Percentiles rank a stretch among this genome's conserved stretches.
Conservation (phyloP, 2,113 vertebrate species). For the Scomber colias region DNA sequence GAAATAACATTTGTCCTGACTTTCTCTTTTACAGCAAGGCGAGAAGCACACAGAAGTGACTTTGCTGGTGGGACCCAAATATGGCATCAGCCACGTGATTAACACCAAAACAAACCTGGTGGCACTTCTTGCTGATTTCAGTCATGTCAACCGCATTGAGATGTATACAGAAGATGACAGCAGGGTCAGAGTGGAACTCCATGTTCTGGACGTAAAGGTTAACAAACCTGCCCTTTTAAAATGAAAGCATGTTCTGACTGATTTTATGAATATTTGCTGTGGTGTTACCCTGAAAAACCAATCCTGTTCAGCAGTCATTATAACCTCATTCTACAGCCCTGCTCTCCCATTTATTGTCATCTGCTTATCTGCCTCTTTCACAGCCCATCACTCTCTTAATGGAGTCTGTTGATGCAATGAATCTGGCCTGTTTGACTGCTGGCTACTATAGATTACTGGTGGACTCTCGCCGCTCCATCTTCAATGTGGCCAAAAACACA, state of each 20-base stretch:
- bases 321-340: constrained; percentile 34
- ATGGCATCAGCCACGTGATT: constrained; percentile 98
- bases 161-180: constrained; percentile 97
- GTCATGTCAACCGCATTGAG: constrained; percentile 98
- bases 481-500: constrained; percentile 94
- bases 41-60: constrained; percentile 98
- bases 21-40: constrained; percentile 88
- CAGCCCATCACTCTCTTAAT: constrained; percentile 98
- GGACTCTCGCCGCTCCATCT: constrained; percentile 97
- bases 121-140: constrained; percentile 97
- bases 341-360: constrained; percentile 37
- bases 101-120: constrained; percentile 98
- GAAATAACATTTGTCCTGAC: not conserved
- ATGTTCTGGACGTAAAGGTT: constrained; percentile 98
- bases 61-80: constrained; percentile 93
- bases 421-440: constrained; percentile 97
- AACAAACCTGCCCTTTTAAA: constrained; percentile 17
- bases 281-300: not conserved
- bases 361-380: constrained; percentile 71
- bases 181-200: constrained; percentile 93
- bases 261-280: constrained; percentile 16
- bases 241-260: not conserved
- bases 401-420: constrained; percentile 98
- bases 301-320: constrained; percentile 45
- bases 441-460: constrained; percentile 97